These are phyloP conservation scores for Mugil cephalus DNA, from an alignment of 2,113 vertebrate genomes.

Conservation along the genomic window DNA sequence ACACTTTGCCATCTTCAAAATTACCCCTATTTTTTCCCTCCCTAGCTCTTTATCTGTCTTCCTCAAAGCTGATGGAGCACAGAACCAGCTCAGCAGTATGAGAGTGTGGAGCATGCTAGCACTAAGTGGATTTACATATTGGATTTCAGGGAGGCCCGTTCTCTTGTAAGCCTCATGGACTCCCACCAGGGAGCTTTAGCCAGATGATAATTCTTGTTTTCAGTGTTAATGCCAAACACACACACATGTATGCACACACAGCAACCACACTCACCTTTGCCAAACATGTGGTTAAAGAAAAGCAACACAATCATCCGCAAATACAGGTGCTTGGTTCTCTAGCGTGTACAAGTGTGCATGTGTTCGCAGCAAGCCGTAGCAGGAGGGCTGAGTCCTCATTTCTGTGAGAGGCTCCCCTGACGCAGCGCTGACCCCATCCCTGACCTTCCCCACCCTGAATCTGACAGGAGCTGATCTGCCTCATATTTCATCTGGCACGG, in stretches of 20 bases:
- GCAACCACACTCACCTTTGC: conserved; percentile 46
- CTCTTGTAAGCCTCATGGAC: conserved; percentile 74
- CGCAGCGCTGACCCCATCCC: conserved; percentile 67
- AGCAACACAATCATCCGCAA: conserved; percentile 24
- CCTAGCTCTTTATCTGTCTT: conserved; percentile 34
- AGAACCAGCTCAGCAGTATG: conserved; percentile 55
- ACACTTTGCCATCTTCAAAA: conserved; percentile 55
- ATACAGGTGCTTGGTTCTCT: conserved; percentile 34
- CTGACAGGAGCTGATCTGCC: conserved; percentile 77
- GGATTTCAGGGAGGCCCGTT: conserved; percentile 80
- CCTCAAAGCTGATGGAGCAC: conserved; percentile 57
- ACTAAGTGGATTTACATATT: conserved; percentile 86
- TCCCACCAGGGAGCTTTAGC: conserved; percentile 81
- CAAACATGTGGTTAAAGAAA: conserved; percentile 66
- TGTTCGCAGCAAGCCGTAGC: conserved; percentile 19
- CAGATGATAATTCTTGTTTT: conserved; percentile 84
- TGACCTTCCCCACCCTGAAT: conserved; percentile 77
- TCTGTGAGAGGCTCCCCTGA: conserved; percentile 69
- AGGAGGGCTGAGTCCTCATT: conserved; percentile 74
- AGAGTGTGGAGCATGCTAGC: conserved; percentile 80
- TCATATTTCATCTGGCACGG: conserved; percentile 78
- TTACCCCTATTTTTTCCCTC: conserved; percentile 33
- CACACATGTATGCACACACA: conserved; percentile 44
- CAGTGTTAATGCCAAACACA: conserved; percentile 75
- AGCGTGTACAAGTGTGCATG: not conserved